These are phyloP conservation scores for Nephila pilipes DNA, from an alignment of 1,140 invertebrate genomes.

Conservation along the genomic window DNA sequence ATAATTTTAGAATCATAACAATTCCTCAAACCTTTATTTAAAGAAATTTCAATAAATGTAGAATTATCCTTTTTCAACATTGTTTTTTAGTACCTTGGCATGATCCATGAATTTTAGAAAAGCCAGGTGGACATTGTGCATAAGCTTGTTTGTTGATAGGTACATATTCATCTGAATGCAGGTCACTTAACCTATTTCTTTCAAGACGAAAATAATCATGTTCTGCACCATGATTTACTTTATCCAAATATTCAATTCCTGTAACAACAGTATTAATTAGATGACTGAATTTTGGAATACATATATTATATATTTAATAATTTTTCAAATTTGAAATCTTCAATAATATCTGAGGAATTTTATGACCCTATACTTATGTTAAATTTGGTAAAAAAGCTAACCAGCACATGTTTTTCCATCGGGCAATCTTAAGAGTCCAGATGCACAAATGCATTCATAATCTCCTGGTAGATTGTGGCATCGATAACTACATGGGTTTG, in stretches of 20 bases:
- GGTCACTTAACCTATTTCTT: constrained; percentile 24
- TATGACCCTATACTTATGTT: constrained; percentile 66
- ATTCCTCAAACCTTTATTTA: not conserved
- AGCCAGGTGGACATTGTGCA: constrained; percentile 27
- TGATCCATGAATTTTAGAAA: constrained; percentile 7
- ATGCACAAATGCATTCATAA: constrained; percentile 76
- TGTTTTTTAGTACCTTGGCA: constrained; percentile 55
- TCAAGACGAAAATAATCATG: constrained; percentile 14
- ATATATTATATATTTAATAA: not conserved
- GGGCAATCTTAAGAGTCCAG: constrained; percentile 80
- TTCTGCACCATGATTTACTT: not conserved
- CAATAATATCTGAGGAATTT: not conserved
- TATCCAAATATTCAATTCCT: constrained; percentile 75
- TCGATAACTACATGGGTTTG: constrained; percentile 79
- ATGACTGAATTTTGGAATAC: not conserved
- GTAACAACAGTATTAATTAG: constrained; percentile 48
- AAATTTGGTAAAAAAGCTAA: constrained; percentile 77
- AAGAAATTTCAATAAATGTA: not conserved
- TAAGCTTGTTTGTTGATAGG: not conserved
- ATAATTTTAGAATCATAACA: constrained; percentile 63
- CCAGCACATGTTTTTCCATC: constrained; percentile 82
- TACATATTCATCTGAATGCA: not conserved
- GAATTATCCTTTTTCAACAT: not conserved
- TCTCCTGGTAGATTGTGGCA: constrained; percentile 75
- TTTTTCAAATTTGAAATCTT: not conserved